phyloP scores from a whole-genome alignment of 2,888 invertebrate genomes.

The Thalpophila matura region DNA sequence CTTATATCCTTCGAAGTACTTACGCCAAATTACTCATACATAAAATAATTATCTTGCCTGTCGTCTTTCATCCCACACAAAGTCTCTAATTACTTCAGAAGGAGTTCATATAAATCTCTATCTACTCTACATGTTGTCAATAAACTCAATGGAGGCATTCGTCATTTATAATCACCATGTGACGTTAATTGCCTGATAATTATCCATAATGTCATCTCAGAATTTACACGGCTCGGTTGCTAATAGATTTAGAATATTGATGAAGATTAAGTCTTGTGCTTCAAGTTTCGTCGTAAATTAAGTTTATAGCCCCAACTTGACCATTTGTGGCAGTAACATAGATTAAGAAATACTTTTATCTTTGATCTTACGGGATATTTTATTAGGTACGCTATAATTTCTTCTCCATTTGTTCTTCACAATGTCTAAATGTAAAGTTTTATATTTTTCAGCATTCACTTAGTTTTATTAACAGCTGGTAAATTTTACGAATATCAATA shows the following conservation, averaged over 20 bases:
- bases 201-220: conserved; percentile 43
- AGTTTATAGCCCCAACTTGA: conserved; percentile 39
- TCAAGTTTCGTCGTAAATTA: conserved; percentile 37
- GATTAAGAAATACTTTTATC: conserved; percentile 17
- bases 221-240: conserved; percentile 27
- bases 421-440: not conserved
- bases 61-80: conserved; percentile 52
- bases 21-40: conserved; percentile 43
- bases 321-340: conserved; percentile 36
- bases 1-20: conserved; percentile 19
- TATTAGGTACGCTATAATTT: not conserved
- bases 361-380: not conserved
- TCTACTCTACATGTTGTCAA: conserved; percentile 48
- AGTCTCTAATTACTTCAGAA: conserved; percentile 66
- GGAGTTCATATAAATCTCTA: conserved; percentile 31
- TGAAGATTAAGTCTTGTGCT: conserved; percentile 41
- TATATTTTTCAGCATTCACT: not conserved
- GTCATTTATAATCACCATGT: conserved; percentile 58
- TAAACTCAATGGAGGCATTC: conserved; percentile 61
- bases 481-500: conserved; percentile 10
- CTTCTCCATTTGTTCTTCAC: conserved; percentile 1
- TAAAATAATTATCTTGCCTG: conserved; percentile 58
- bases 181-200: conserved; percentile 70
- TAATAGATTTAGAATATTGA: conserved; percentile 55
- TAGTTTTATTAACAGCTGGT: conserved; percentile 9